Conservation (phyloP, 2,888 invertebrate genomes). For the Ormyrus labotus region DNA sequence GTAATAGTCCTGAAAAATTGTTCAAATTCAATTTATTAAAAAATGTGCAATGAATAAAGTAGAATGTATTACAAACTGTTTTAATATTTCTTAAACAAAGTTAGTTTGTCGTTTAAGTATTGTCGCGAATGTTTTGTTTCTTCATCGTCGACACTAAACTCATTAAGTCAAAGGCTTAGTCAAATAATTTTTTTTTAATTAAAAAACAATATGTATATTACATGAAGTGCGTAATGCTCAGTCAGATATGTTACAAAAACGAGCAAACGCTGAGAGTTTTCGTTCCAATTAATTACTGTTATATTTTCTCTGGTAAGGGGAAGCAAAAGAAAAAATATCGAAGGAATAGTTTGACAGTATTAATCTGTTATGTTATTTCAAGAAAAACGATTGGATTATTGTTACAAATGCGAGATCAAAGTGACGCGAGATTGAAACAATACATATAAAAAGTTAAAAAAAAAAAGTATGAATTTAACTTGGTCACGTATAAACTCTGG, state of each 20-base stretch:
- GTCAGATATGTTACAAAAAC: conserved; percentile 19
- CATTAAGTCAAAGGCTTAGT: conserved; percentile 2
- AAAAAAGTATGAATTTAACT: conserved; percentile 13
- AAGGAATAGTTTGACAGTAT: conserved; percentile 26
- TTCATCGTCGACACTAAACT: neutral
- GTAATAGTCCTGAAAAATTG: too few relatives aligned
- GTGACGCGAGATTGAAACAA: conserved; percentile 22
- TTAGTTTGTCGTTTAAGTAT: neutral
- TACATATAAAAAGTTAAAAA: conserved; percentile 22
- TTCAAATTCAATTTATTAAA: too few relatives aligned
- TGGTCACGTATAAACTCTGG: conserved; percentile 27
- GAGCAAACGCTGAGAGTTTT: conserved; percentile 4
- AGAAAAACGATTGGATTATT: conserved; percentile 18
- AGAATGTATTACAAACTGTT: too few relatives aligned
- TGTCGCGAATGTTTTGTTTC: neutral
- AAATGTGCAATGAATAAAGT: too few relatives aligned
- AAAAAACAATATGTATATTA: neutral
- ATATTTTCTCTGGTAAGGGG: conserved; percentile 16
- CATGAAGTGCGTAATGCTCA: conserved; percentile 17
- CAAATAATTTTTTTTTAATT: too few relatives aligned
- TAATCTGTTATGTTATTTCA: conserved; percentile 13
- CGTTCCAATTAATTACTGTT: conserved; percentile 4
- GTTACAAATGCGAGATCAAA: conserved; percentile 35
- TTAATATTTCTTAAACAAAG: neutral
- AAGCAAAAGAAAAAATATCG: conserved; percentile 11